Percentiles rank a stretch among this genome's conserved stretches.
These are phyloP conservation scores for Tetranychus piercei DNA, from an alignment of 2,888 invertebrate genomes.

Conservation along the genomic window DNA sequence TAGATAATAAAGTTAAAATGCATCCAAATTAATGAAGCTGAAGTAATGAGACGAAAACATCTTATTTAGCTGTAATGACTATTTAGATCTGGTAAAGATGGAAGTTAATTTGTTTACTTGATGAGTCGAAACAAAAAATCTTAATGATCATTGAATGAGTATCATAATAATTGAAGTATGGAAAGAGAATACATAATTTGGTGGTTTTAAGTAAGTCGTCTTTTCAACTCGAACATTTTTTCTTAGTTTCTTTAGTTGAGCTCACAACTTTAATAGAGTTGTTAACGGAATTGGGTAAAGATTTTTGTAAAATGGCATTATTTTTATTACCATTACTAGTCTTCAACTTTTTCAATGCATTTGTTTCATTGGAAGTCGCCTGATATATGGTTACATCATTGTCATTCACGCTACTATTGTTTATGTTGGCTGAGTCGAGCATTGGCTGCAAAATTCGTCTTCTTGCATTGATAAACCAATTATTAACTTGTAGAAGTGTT, in stretches of 20 bases:
- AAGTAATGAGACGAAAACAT: too few relatives aligned
- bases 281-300: not conserved
- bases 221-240: too few relatives aligned
- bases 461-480: conserved; percentile 69
- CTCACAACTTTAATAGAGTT: not conserved
- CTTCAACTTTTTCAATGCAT: conserved; percentile 3
- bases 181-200: too few relatives aligned
- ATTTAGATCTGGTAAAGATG: too few relatives aligned
- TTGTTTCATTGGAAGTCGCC: not conserved
- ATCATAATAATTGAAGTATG: too few relatives aligned
- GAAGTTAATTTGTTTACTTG: too few relatives aligned
- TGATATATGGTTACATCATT: not conserved
- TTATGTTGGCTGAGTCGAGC: conserved; percentile 42
- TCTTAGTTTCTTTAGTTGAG: not conserved
- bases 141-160: too few relatives aligned
- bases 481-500: conserved; percentile 70
- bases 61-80: too few relatives aligned
- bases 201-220: too few relatives aligned
- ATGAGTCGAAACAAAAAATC: too few relatives aligned
- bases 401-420: conserved; percentile 8
- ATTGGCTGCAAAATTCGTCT: conserved; percentile 77
- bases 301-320: not conserved
- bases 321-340: not conserved
- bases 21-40: too few relatives aligned
- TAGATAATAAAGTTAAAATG: too few relatives aligned